Percentiles rank a stretch among this genome's conserved stretches.
Conservation (phyloP, 2,797 vertebrate genomes). For the Anabacerthia variegaticeps region DNA sequence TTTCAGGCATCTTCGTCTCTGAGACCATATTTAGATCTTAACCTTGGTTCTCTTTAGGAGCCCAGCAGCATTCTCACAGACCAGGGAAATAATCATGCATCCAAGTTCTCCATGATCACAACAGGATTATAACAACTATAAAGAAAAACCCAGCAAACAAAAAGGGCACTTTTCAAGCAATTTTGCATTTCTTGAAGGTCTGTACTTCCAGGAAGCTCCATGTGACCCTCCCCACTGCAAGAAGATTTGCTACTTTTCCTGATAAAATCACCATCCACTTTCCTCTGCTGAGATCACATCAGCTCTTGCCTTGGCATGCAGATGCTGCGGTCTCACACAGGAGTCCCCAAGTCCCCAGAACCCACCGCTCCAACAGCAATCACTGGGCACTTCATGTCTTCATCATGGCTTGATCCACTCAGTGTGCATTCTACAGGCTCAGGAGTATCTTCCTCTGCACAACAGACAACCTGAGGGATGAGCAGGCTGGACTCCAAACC, state of each 20-base stretch:
- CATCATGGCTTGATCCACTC: rapidly evolving
- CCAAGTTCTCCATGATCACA: neutral
- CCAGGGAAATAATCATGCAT: rapidly evolving
- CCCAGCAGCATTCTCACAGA: neutral
- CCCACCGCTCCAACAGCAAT: neutral
- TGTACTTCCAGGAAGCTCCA: neutral
- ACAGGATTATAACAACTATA: neutral
- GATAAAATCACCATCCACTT: neutral
- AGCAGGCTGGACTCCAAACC: neutral
- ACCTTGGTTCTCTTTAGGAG: neutral
- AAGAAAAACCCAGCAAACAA: neutral
- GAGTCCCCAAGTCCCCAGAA: neutral
- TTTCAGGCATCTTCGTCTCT: neutral
- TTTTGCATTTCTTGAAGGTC: neutral
- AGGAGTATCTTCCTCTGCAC: rapidly evolving
- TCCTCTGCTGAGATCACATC: neutral
- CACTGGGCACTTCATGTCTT: rapidly evolving
- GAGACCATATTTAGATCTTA: neutral
- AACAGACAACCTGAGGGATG: neutral
- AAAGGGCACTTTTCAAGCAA: neutral
- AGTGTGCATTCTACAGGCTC: rapidly evolving
- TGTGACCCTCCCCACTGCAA: neutral
- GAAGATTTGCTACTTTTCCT: neutral
- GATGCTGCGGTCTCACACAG: neutral
- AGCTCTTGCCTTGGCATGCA: neutral